These are phyloP conservation scores for Pocota personata DNA, from an alignment of 2,888 invertebrate genomes.

Conservation along the genomic window DNA sequence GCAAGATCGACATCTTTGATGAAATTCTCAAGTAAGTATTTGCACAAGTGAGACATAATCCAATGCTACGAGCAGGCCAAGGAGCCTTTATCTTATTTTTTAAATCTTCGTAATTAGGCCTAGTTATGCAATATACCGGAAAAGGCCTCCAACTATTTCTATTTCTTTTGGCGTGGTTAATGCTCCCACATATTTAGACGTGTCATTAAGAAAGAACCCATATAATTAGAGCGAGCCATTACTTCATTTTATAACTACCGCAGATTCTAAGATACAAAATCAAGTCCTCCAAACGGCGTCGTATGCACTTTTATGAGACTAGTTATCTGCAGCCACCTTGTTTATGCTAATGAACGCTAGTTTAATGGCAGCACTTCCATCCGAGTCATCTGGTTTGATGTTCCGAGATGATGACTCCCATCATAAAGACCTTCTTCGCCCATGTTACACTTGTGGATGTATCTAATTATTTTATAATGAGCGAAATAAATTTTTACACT, in stretches of 20 bases:
- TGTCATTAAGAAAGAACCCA: conserved; percentile 23
- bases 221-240: conserved; percentile 43
- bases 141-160: background rate
- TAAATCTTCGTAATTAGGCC: background rate
- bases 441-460: background rate
- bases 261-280: conserved; percentile 19
- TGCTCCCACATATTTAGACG: conserved; percentile 13
- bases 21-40: no score
- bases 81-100: background rate
- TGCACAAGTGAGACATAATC: no score
- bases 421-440: background rate
- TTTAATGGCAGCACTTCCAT: conserved; percentile 18
- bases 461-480: conserved; percentile 25
- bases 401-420: background rate
- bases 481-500: background rate
- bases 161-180: background rate
- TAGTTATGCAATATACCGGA: background rate
- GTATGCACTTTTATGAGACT: conserved; percentile 25
- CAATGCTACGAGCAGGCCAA: no score
- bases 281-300: background rate
- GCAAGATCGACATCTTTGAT: no score
- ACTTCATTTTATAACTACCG: conserved; percentile 34
- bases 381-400: background rate
- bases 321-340: conserved; percentile 34
- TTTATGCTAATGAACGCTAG: conserved; percentile 57